phyloP scores from a whole-genome alignment of 2,113 vertebrate genomes.

The Calypte anna region DNA sequence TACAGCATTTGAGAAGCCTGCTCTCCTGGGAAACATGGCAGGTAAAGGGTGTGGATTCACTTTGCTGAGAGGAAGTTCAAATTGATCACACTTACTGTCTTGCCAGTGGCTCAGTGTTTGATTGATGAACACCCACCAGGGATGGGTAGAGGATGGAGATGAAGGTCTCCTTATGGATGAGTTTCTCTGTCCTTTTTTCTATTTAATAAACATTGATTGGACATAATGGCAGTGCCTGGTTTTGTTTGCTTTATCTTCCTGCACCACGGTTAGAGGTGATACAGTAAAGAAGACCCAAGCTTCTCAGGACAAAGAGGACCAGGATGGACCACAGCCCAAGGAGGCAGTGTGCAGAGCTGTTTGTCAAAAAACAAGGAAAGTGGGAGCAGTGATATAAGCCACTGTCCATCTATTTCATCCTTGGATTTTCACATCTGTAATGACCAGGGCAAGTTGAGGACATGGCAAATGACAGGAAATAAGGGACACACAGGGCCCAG shows the following conservation, averaged over 20 bases:
- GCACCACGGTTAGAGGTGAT: not conserved
- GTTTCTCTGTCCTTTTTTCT: not conserved
- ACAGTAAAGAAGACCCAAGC: not conserved
- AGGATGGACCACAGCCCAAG: not conserved
- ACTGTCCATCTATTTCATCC: not conserved
- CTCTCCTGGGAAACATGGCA: not conserved
- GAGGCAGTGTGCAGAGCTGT: not conserved
- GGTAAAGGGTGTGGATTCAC: not conserved
- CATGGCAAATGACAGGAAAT: not conserved
- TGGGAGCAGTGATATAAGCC: not conserved
- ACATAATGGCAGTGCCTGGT: not conserved
- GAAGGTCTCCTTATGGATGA: not conserved
- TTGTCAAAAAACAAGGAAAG: not conserved
- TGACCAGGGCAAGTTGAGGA: not conserved
- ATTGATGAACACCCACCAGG: not conserved
- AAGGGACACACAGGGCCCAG: not conserved
- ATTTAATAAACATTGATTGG: not conserved
- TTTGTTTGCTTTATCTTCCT: not conserved
- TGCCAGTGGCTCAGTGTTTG: not conserved
- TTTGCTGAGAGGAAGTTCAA: not conserved
- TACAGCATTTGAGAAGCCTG: not conserved
- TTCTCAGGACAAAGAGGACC: not conserved
- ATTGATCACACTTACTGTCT: not conserved
- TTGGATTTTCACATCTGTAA: not conserved
- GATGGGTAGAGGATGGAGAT: not conserved